Evolutionary conservation across 2,888 invertebrate species (phyloP), one percentile per base, ranked within the genome.

Genomic region (Artemia sinica): DNA sequence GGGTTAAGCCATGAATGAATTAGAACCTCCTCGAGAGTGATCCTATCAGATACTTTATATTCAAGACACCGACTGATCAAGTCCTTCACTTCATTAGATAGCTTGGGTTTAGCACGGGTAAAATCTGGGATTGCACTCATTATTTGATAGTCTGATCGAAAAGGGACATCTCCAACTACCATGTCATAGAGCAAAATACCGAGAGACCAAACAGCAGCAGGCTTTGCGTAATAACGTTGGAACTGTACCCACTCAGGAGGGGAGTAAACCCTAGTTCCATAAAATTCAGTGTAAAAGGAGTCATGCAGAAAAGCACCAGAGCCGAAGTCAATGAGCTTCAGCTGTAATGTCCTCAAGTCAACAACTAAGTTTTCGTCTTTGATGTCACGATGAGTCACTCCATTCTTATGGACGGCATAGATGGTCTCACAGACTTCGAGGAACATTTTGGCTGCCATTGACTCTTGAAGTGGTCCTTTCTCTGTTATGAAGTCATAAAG

Each of bases 141-240:
- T 71, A 83, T 83, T 73, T 82, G 81, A 68, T 81, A 80, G 74
- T 84, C 84, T 69, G 79, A 77, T 74, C 83, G 82, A 75, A 83
- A 84, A 52, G 84, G 84, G 74, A 84, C 82, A 76, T 84, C 83
- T 14, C 84, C 84, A 74, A 81, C 82, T 67, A 84, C 82, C 82
- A 84, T 82, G 76, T 84, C 83, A 74, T 79, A 84, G 13, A 84
- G 77, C 0, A 84, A 79, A 72, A 84, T 81, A 66, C 84, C 84
- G 69, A 84, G 76, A 2, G 83, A 83, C 84, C 84, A 84, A 1
- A 84, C 82, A 2, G 84, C 81, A 50, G 83, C 82, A 49, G 81
- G 78, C n/a, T 78, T 75, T 10, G 82, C 84, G 72, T 81, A 77
- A 75, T 84, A 84, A 18, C 80, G 75, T 67, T 79, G 78, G 71